phyloP scores from a whole-genome alignment of 2,113 vertebrate genomes.

The Xiphophorus maculatus region DNA sequence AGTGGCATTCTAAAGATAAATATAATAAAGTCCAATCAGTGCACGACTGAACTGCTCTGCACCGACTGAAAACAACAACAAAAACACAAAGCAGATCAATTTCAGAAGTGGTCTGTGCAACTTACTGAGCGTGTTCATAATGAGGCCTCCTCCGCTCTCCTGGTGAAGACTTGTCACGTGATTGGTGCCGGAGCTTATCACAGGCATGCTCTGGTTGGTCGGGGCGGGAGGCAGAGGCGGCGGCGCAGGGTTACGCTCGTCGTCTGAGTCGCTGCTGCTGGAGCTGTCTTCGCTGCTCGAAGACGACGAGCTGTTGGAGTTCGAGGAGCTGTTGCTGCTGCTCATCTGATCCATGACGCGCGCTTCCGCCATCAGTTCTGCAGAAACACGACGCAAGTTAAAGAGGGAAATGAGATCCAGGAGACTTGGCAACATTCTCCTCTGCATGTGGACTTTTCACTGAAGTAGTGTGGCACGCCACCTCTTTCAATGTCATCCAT shows the following conservation, averaged over 20 bases:
- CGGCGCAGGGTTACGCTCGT: slow-evolving; percentile 63
- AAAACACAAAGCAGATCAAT: not conserved
- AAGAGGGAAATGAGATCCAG: not conserved
- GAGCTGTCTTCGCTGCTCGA: slow-evolving; percentile 91
- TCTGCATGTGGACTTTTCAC: not conserved
- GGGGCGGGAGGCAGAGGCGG: slow-evolving; percentile 28
- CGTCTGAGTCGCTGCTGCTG: slow-evolving; percentile 87
- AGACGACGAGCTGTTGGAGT: slow-evolving; percentile 92
- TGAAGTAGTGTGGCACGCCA: slow-evolving; percentile 55
- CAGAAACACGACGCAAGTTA: not conserved
- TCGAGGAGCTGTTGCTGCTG: slow-evolving; percentile 91
- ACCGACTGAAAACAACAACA: not conserved
- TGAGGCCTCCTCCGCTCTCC: slow-evolving; percentile 82
- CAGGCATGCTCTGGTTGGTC: slow-evolving; percentile 76
- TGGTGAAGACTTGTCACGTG: slow-evolving; percentile 71
- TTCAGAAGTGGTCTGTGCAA: slow-evolving; percentile 32
- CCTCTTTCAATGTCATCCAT: slow-evolving; percentile 98
- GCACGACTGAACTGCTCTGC: too few species aligned
- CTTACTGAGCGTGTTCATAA: slow-evolving; percentile 95
- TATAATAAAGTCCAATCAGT: too few species aligned
- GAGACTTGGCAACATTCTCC: not conserved
- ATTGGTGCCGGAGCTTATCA: slow-evolving; percentile 63
- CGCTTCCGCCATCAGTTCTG: slow-evolving; percentile 96
- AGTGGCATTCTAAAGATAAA: too few species aligned
- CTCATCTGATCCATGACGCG: slow-evolving; percentile 94